Evolutionary conservation across 1,140 invertebrate species (phyloP).

Genomic region (Schmidtea mediterranea): DNA sequence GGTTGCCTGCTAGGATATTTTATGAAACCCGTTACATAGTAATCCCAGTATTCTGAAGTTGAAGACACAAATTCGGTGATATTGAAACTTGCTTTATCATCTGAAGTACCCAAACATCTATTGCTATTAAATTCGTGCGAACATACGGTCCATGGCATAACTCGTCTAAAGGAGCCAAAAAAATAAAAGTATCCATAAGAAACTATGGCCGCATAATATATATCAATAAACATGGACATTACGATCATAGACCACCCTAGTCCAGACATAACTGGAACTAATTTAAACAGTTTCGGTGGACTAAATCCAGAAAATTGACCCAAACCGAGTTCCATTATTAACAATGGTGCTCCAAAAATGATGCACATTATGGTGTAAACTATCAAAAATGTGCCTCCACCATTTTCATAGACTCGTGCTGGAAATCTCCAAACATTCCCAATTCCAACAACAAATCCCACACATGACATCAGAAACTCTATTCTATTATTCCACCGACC

Average conservation of each 20-base stretch:
- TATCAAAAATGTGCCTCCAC: constrained; percentile 37
- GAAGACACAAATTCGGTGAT: too few species aligned
- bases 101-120: background rate
- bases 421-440: constrained; percentile 73
- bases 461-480: constrained; percentile 60
- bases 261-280: constrained; percentile 42
- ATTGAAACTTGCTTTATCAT: too few species aligned
- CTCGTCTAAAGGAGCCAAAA: constrained; percentile 28
- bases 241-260: constrained; percentile 82
- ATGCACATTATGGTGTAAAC: constrained; percentile 34
- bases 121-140: constrained; percentile 63
- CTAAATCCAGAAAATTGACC: constrained; percentile 50
- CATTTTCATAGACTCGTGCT: constrained; percentile 63
- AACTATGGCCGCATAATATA: constrained; percentile 93
- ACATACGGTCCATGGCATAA: constrained; percentile 9
- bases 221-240: constrained; percentile 80
- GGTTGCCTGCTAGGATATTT: too few species aligned
- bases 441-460: constrained; percentile 62
- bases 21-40: too few species aligned
- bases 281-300: constrained; percentile 45
- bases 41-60: too few species aligned
- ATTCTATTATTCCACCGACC: constrained; percentile 50
- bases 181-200: constrained; percentile 82
- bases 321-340: constrained; percentile 45
- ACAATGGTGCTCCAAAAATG: constrained; percentile 40